phyloP scores from a whole-genome alignment of 2,797 vertebrate species.

The Huso huso region DNA sequence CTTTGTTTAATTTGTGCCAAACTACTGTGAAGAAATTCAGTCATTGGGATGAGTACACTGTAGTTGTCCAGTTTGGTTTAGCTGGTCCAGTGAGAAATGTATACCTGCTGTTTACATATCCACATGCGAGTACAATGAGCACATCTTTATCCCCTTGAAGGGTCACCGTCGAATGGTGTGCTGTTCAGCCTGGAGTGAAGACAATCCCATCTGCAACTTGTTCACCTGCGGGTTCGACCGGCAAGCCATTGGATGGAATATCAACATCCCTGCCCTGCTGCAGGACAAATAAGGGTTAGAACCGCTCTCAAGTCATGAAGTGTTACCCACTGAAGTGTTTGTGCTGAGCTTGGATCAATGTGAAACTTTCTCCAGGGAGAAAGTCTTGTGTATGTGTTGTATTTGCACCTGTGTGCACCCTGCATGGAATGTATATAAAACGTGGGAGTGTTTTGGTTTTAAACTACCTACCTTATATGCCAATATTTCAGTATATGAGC shows the following conservation, averaged over 20 bases:
- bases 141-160: conserved; percentile 37
- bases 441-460: conserved; percentile 30
- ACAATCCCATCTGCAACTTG: conserved; percentile 85
- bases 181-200: conserved; percentile 89
- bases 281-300: conserved; percentile 75
- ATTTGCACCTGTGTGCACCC: conserved; percentile 46
- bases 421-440: conserved; percentile 61
- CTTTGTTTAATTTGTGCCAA: too few species aligned
- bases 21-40: too few species aligned
- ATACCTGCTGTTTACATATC: too few species aligned
- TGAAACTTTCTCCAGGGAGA: conserved; percentile 36
- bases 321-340: conserved; percentile 33
- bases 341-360: conserved; percentile 35
- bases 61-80: too few species aligned
- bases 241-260: conserved; percentile 97
- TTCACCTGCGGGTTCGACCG: conserved; percentile 96
- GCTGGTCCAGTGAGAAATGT: too few species aligned
- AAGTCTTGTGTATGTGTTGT: conserved; percentile 42
- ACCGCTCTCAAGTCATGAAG: conserved; percentile 33
- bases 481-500: too few species aligned
- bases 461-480: too few species aligned
- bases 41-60: too few species aligned
- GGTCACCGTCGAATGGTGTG: conserved; percentile 97
- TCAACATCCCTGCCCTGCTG: conserved; percentile 91
- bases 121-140: too few species aligned